Evolutionary conservation across 1,140 invertebrate genomes (phyloP).

Genomic region (Linepithema humile): DNA sequence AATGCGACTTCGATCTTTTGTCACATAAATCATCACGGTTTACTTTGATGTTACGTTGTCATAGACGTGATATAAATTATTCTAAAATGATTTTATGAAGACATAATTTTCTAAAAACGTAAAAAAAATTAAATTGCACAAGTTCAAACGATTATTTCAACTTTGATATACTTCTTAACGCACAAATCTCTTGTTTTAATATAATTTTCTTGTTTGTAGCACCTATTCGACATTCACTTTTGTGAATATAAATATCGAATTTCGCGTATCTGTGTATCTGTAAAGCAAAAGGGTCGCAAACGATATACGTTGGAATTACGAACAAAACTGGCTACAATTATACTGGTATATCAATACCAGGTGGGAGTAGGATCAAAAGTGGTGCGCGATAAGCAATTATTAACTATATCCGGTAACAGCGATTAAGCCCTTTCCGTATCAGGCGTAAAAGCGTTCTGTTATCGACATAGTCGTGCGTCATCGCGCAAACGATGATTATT

Average conservation of each 20-base stretch:
- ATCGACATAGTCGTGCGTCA: slow-evolving; percentile 58
- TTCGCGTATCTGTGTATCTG: background rate
- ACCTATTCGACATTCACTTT: background rate
- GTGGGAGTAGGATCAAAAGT: slow-evolving; percentile 45
- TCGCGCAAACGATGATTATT: slow-evolving; percentile 63
- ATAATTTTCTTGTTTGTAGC: background rate
- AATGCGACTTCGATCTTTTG: background rate
- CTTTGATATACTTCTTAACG: background rate
- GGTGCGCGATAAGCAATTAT: slow-evolving; percentile 54
- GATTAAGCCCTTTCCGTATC: slow-evolving; percentile 52
- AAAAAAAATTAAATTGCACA: background rate
- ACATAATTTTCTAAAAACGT: background rate
- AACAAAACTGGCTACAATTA: slow-evolving; percentile 28
- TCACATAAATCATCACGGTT: background rate
- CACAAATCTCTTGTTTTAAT: background rate
- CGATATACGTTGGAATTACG: slow-evolving; percentile 3
- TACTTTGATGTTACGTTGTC: background rate
- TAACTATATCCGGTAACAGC: slow-evolving; percentile 45
- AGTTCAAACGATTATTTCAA: background rate
- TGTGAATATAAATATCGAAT: background rate
- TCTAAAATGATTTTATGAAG: background rate
- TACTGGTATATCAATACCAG: slow-evolving; percentile 51
- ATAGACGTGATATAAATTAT: background rate
- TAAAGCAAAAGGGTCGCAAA: background rate
- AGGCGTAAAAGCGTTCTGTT: slow-evolving; percentile 57